A percentile compares a stretch with the other conserved stretches of the same genome.
Evolutionary conservation across 2,113 vertebrate genomes (phyloP).

Genomic region (Sporophila hypoxantha): DNA sequence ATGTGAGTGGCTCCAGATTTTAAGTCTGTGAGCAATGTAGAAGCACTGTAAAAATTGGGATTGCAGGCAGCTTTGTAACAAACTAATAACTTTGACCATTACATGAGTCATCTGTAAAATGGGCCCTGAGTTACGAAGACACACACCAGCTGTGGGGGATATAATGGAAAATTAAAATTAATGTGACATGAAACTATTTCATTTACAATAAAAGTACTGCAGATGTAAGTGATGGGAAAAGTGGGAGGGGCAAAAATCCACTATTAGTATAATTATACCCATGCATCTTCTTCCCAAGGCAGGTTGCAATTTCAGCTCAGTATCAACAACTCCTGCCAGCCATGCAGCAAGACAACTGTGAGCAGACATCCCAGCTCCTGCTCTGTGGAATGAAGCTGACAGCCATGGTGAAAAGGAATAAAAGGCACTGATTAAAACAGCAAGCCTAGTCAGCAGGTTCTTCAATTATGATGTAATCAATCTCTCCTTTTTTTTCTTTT

Average conservation of each 20-base stretch:
- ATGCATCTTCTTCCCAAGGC: background rate
- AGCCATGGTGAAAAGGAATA: background rate
- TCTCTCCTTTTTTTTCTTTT: background rate
- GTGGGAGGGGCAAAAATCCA: background rate
- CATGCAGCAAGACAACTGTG: background rate
- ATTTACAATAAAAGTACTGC: conserved; percentile 1
- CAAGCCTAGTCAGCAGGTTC: background rate
- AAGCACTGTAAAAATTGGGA: background rate
- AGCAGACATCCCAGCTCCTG: background rate
- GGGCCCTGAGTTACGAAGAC: background rate
- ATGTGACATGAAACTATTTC: background rate
- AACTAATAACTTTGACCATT: conserved; percentile 1
- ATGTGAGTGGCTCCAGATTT: background rate
- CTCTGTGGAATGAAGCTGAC: background rate
- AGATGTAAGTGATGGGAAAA: background rate
- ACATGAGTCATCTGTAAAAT: background rate
- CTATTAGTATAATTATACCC: background rate
- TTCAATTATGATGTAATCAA: background rate
- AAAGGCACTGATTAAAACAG: background rate
- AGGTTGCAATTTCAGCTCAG: background rate
- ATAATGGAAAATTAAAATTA: conserved; percentile 19
- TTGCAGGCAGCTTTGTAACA: background rate
- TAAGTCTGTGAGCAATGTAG: conserved; percentile 26
- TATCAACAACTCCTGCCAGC: background rate
- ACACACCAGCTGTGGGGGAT: background rate